These are phyloP conservation scores for Hypolimnas misippus DNA, from an alignment of 2,888 invertebrate species.

Conservation along the genomic window DNA sequence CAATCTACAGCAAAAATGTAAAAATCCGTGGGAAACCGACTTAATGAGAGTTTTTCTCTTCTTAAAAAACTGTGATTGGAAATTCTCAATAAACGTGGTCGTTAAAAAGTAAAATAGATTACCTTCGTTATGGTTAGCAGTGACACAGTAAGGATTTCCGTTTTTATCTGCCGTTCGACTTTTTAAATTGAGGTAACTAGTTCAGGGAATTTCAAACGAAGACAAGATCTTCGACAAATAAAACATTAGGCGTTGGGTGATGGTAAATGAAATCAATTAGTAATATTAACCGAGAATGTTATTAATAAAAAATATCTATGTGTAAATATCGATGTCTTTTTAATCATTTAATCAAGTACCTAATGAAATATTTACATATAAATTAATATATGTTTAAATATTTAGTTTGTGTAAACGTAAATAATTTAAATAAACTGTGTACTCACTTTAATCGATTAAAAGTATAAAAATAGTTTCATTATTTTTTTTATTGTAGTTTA, in stretches of 20 bases:
- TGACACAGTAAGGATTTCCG: constrained; percentile 29
- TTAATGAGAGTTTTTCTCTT: constrained; percentile 10
- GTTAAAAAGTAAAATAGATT: constrained; percentile 40
- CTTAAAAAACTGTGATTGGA: constrained; percentile 14
- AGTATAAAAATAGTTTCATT: no score
- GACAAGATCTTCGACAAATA: constrained; percentile 12
- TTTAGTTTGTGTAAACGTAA: no score
- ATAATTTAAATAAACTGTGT: no score
- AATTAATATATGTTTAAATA: no score
- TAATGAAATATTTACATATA: no score
- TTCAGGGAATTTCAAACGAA: constrained; percentile 18
- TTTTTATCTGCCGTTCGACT: constrained; percentile 36
- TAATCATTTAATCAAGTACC: no score
- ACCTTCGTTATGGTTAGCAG: constrained; percentile 36
- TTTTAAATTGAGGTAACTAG: constrained; percentile 38
- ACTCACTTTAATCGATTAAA: no score
- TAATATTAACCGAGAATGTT: no score
- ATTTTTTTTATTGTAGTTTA: no score
- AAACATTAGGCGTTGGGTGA: not conserved
- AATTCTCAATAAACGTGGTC: constrained; percentile 34
- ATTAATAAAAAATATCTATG: no score
- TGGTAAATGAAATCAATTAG: no score
- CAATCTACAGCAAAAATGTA: not conserved
- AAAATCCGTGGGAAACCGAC: not conserved
- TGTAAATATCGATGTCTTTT: no score